These are phyloP conservation scores for Euura lappo DNA, from an alignment of 1,140 invertebrate genomes.

Conservation along the genomic window DNA sequence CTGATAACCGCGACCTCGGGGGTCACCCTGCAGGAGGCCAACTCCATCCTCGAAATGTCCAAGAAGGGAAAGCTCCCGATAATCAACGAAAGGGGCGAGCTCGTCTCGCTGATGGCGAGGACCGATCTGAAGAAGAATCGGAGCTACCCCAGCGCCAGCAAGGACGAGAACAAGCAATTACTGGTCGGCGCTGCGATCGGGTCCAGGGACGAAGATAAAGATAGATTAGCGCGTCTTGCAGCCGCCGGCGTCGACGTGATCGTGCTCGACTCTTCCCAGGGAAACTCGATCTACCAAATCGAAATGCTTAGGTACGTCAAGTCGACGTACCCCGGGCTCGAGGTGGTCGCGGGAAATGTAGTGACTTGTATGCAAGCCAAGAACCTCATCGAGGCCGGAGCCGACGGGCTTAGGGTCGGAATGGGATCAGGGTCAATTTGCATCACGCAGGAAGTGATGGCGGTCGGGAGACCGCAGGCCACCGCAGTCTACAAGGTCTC, in stretches of 20 bases:
- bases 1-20: slow-evolving; percentile 85
- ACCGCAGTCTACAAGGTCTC: slow-evolving; percentile 88
- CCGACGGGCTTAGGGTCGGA: slow-evolving; percentile 89
- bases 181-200: slow-evolving; percentile 93
- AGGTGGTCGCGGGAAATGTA: slow-evolving; percentile 95
- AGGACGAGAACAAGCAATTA: slow-evolving; percentile 94
- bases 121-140: slow-evolving; percentile 95
- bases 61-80: slow-evolving; percentile 95
- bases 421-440: slow-evolving; percentile 98
- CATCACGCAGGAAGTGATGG: slow-evolving; percentile 98
- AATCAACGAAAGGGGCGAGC: slow-evolving; percentile 82
- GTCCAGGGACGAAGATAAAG: slow-evolving; percentile 82
- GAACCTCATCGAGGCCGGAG: slow-evolving; percentile 93
- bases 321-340: slow-evolving; percentile 80
- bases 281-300: slow-evolving; percentile 92
- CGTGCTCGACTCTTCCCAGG: slow-evolving; percentile 94
- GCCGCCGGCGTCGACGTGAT: slow-evolving; percentile 92
- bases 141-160: slow-evolving; percentile 91
- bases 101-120: slow-evolving; percentile 90
- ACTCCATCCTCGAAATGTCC: slow-evolving; percentile 89
- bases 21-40: slow-evolving; percentile 88
- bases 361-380: slow-evolving; percentile 93
- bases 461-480: slow-evolving; percentile 92
- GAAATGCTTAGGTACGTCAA: slow-evolving; percentile 94
- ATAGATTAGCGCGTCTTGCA: slow-evolving; percentile 76